These are phyloP conservation scores for Cantharis flavilabris DNA, from an alignment of 2,888 invertebrate genomes.

Conservation along the genomic window DNA sequence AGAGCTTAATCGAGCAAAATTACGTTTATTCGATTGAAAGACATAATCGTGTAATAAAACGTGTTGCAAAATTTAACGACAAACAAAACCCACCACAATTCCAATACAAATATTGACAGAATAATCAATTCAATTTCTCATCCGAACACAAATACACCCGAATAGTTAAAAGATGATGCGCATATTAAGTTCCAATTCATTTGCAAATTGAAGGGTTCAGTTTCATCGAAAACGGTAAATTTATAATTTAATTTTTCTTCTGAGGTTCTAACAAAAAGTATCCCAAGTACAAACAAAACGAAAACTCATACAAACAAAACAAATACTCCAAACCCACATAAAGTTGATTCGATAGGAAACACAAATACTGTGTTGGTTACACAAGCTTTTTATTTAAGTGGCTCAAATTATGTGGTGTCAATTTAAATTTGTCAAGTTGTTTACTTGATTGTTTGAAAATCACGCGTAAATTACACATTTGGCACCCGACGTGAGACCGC, in stretches of 20 bases:
- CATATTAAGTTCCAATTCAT: background rate
- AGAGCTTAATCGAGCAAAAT: background rate
- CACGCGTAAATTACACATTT: background rate
- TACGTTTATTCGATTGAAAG: background rate
- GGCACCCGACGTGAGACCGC: background rate
- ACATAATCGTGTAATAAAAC: background rate
- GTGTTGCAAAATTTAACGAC: background rate
- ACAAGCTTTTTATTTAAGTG: background rate
- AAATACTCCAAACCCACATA: slow-evolving; percentile 14
- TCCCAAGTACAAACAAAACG: background rate
- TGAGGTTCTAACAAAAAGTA: background rate
- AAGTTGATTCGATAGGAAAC: slow-evolving; percentile 22
- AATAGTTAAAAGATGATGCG: background rate
- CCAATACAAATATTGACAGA: background rate
- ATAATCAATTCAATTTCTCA: background rate
- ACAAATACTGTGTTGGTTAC: slow-evolving; percentile 13
- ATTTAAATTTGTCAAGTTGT: background rate
- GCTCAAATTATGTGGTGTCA: background rate
- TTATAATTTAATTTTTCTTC: background rate
- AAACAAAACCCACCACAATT: background rate
- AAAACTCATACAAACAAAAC: slow-evolving; percentile 13
- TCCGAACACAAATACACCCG: background rate
- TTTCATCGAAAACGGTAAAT: background rate
- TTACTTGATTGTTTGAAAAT: background rate
- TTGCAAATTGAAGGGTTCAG: background rate